Base-by-base conservation (phyloP, 2,797 vertebrate genomes). In the Chiloscyllium punctatum region DNA sequence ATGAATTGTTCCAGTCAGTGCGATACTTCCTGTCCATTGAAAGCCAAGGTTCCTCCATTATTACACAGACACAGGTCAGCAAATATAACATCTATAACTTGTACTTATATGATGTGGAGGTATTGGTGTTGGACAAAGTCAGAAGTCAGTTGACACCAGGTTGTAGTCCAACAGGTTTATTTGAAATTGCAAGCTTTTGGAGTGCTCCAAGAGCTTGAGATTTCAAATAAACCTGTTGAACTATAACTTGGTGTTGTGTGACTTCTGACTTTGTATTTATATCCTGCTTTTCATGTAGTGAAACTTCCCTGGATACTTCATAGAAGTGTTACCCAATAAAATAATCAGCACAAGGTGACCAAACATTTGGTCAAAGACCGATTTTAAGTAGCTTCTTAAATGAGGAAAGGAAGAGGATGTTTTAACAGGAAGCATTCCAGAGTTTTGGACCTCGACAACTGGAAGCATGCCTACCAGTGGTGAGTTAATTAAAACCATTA, bases 1-100 rank as follows among this genome's bases (percentile, higher is more conserved):
- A 98, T 72, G 99, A 99, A 96, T 98, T 99, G 95, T 99, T 99
- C 95, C 98, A 99, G 99, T 99, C 99, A 48, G 98, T 99, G 53
- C 98, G 98, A 91, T 99, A 99, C 97, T 99, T 99, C 97, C 98
- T 99, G 62, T 99, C 99, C 0, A 99, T 99, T 96, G 99, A 99
- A 92, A 99, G 98, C 98, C 99, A 98, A 96, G 98, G 98, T 87
- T 96, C 97, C 23, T 98, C 97, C 96, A 98, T 99, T 0, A 97
- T 99, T 79, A 98, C 98, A 3, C 99, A 99, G 16, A 99, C 99
- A 6, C 99, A 99, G 90, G 90, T 92, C 21, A 92, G 97, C 95
- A n/a, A n/a, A 33, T 1, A n/a, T 30, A n/a, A 79, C 6, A 72
- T 72, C 27, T 74, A 9, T 11, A 74, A 16, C 15, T 79, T 79